phyloP scores from a whole-genome alignment of 2,888 invertebrate genomes.

The Amblyjoppa fuscipennis region DNA sequence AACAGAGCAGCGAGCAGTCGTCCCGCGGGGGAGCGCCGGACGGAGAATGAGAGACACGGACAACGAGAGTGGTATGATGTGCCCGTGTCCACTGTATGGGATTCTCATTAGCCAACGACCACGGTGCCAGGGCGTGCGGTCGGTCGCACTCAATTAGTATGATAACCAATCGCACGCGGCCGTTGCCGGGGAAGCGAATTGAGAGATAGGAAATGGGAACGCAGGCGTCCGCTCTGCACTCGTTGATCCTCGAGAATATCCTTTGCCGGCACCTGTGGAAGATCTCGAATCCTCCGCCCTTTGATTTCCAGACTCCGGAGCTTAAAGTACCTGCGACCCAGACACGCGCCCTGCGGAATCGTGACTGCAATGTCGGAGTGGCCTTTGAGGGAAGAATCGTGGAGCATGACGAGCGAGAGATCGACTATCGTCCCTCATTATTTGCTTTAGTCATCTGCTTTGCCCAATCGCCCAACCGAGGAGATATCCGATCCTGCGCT shows the following conservation, averaged over 20 bases:
- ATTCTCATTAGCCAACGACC: slow-evolving; percentile 52
- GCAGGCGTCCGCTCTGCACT: background rate
- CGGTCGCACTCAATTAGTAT: slow-evolving; percentile 54
- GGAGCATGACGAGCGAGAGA: background rate
- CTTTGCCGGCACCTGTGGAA: slow-evolving; percentile 2
- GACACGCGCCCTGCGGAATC: background rate
- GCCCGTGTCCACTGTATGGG: slow-evolving; percentile 35
- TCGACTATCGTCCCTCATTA: background rate
- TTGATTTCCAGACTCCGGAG: background rate
- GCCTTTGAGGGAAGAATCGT: background rate
- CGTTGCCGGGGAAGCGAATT: background rate
- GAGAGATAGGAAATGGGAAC: background rate
- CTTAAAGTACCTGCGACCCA: background rate
- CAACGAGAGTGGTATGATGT: slow-evolving; percentile 13
- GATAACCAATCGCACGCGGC: slow-evolving; percentile 26
- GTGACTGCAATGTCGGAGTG: background rate
- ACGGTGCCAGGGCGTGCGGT: slow-evolving; percentile 19
- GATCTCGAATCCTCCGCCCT: background rate
- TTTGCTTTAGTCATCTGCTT: background rate
- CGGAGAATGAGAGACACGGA: slow-evolving; percentile 24
- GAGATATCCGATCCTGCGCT: background rate
- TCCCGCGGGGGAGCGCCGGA: slow-evolving; percentile 23
- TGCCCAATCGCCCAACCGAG: background rate
- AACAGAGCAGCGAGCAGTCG: slow-evolving; percentile 16
- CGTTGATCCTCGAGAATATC: slow-evolving; percentile 5